A percentile compares a stretch with the other conserved stretches of the same genome.
Conservation (phyloP, 2,888 invertebrate genomes). For the Eupithecia abbreviata region DNA sequence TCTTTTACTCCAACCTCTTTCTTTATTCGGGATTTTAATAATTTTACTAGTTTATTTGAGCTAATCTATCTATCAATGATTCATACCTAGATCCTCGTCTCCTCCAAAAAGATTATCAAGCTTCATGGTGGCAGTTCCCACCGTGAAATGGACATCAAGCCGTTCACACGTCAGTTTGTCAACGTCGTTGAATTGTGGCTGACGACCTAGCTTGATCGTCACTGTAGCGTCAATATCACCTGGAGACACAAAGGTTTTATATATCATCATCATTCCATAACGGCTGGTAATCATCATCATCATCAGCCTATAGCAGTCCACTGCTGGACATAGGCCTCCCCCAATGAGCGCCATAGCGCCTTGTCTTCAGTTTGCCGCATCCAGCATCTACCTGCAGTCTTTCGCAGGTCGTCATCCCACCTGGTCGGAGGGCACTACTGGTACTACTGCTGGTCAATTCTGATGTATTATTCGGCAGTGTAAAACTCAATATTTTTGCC, state of each 20-base stretch:
- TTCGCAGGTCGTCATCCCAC: too few relatives aligned
- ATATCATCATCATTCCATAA: background rate
- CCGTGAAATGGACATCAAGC: conserved; percentile 86
- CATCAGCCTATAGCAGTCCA: too few relatives aligned
- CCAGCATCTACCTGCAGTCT: too few relatives aligned
- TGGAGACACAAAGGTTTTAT: conserved; percentile 55
- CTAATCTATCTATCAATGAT: background rate
- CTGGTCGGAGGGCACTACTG: too few relatives aligned
- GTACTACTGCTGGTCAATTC: too few relatives aligned
- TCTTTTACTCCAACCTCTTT: background rate
- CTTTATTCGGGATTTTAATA: background rate
- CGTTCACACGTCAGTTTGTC: conserved; percentile 85
- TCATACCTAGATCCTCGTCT: conserved; percentile 85
- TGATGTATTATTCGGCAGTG: background rate
- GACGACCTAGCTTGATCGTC: conserved; percentile 84
- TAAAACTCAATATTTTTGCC: too few relatives aligned
- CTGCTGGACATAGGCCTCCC: too few relatives aligned
- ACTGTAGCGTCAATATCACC: conserved; percentile 87
- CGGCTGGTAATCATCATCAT: too few relatives aligned
- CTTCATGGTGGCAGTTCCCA: conserved; percentile 86
- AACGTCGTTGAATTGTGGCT: conserved; percentile 71
- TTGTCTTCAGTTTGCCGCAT: too few relatives aligned
- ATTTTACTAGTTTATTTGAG: background rate
- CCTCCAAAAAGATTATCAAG: conserved; percentile 89
- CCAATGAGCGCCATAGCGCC: too few relatives aligned